Evolutionary conservation across 2,888 invertebrate genomes (phyloP), one percentile per base, ranked within the genome.

Genomic region (Clusia tigrina): DNA sequence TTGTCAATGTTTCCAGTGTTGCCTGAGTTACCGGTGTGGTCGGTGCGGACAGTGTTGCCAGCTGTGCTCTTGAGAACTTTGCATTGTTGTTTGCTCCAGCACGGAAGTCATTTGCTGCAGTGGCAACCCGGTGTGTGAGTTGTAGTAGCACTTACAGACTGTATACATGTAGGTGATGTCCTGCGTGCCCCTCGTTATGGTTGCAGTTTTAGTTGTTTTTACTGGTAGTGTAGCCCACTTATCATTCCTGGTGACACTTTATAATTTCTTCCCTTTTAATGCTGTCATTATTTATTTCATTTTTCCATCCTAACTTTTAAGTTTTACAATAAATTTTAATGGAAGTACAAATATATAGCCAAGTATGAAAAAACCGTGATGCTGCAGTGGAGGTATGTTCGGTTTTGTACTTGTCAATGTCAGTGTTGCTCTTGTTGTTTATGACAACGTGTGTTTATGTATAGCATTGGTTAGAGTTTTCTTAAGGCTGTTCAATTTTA

Each of bases 241-340:
- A 80, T 81, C 81, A 81, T 81, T 78, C 81, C 79, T 68, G 74
- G 78, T 81, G 82, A 82, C 82, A 82, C 79, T 82, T 82, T 79
- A 81, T 81, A 81, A 81, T 81, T 81, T 81, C 81, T 81, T 78
- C 77, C 74, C 78, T 79, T 81, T 81, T 81, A 80, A 80, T 77
- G 78, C 77, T 81, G 82, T 80, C 82, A 82, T 77, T 81, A 78
- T 80, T 78, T 80, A 78, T 79, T 79, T 77, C 76, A 78, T 78
- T 79, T 80, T 79, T 78, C 78, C 74, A 80, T 75, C 78, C 77
- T 74, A 80, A 79, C 78, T 80, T 79, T 80, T 79, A 80, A 80
- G 79, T 79, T 79, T 78, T 79, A 78, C 78, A 75, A 77, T 77
- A 75, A 76, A 74, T 77, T 74, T 74, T 74, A 78, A 74, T 73